These are phyloP conservation scores for Malachius bipustulatus DNA, from an alignment of 2,888 invertebrate species.

Conservation along the genomic window DNA sequence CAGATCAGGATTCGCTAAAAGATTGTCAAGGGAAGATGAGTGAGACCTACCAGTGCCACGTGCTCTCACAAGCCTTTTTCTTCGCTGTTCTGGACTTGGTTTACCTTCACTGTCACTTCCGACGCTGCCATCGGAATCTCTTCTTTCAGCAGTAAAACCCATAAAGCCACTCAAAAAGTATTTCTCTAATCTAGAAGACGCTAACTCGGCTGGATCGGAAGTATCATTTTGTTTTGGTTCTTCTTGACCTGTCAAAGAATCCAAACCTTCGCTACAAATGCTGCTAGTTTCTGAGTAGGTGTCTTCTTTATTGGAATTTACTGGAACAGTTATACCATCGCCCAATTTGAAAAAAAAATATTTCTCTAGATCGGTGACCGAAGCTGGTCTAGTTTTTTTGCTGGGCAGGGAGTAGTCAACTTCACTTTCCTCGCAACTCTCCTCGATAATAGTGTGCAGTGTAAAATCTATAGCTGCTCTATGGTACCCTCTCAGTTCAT, in stretches of 20 bases:
- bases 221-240: conserved; percentile 31
- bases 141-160: conserved; percentile 64
- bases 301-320: conserved; percentile 45
- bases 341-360: conserved; percentile 82
- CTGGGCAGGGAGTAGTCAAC: conserved; percentile 48
- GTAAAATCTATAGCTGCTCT: conserved; percentile 78
- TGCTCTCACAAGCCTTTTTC: conserved; percentile 69
- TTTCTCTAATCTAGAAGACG: conserved; percentile 76
- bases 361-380: conserved; percentile 77
- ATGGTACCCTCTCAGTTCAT: conserved; percentile 72
- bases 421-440: conserved; percentile 89
- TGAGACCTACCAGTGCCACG: conserved; percentile 74
- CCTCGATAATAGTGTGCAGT: conserved; percentile 85
- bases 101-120: conserved; percentile 84
- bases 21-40: conserved; percentile 69
- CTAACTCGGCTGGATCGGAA: conserved; percentile 58
- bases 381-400: conserved; percentile 54
- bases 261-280: conserved; percentile 72
- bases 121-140: conserved; percentile 75
- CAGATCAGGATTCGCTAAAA: conserved; percentile 51
- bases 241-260: conserved; percentile 53
- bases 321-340: conserved; percentile 48
- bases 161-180: conserved; percentile 81
- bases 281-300: conserved; percentile 73
- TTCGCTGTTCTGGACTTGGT: conserved; percentile 75